Base-by-base conservation (phyloP, 2,113 vertebrate genomes). In the Apus apus region DNA sequence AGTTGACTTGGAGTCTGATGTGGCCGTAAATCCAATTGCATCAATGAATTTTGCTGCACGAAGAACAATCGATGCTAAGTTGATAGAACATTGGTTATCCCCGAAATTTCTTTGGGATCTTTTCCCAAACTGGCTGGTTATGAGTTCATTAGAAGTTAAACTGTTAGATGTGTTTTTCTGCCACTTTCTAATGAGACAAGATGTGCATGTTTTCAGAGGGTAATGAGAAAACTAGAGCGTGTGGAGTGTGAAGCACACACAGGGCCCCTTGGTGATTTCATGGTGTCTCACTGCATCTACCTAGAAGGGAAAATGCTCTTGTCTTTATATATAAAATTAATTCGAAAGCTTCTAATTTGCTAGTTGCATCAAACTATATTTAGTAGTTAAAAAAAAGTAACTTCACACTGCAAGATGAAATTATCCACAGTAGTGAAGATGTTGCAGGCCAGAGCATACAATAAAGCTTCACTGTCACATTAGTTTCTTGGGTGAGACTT, bases 1-100 rank as follows among this genome's bases (percentile, higher is more conserved):
- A 34, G 14, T 16, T 60, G 70, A 34, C 57, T 72, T 10, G 0
- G 4, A 66, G 27, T 26, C 50, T 64, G 34, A 20, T 0, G 0
- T 68, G 38, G 19, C 29, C 22, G 1, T 72, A 51, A 60, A 40
- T 67, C 53, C 17, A 25, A 0, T 13, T 50, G 26, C 20, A 21
- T 25, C 2, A 12, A 38, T 34, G 20, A 62, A 36, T 75, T 90
- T 53, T 29, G 4, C n/a, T 58, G 22, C 71, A n/a, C 38, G 36
- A 27, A 38, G 36, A 66, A 74, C 40, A 51, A 40, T 51, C 26
- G 15, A 0, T 56, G 23, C 38, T 80, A 10, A 5, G 4, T 48
- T 74, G 57, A 26, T 43, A 29, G 62, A 25, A 71, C n/a, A 15
- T 16, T 36, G 51, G 21, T 48, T 58, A 11, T 60, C 85, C 11